Evolutionary conservation across 2,888 invertebrate genomes (phyloP).

Genomic region (Drosophila yooni): DNA sequence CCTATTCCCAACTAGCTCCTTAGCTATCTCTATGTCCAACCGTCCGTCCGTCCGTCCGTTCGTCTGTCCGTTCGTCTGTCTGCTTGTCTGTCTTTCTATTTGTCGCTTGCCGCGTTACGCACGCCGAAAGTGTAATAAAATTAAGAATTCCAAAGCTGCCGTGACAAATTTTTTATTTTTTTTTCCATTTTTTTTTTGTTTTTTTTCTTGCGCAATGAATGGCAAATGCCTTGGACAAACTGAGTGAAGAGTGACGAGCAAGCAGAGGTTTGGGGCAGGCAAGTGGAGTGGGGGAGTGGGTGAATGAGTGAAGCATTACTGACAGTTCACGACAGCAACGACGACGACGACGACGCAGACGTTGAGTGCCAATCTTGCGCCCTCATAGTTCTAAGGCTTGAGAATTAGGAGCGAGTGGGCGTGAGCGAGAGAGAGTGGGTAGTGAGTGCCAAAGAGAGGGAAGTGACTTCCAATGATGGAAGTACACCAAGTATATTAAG

Average conservation of each 20-base stretch:
- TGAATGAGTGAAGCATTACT: slow-evolving; percentile 68
- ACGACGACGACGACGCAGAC: slow-evolving; percentile 57
- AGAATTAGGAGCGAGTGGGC: background rate
- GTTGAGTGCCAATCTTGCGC: slow-evolving; percentile 74
- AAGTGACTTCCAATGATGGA: slow-evolving; percentile 37
- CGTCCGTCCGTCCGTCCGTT: slow-evolving; percentile 3
- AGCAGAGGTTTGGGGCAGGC: background rate
- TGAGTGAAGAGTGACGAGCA: slow-evolving; percentile 6
- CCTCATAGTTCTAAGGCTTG: slow-evolving; percentile 55
- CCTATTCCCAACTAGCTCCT: slow-evolving; percentile 23
- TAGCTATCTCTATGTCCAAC: slow-evolving; percentile 15
- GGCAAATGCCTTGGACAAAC: slow-evolving; percentile 42
- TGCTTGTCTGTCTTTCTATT: slow-evolving; percentile 46
- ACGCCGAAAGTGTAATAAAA: slow-evolving; percentile 80
- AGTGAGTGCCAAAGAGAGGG: background rate
- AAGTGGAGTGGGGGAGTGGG: slow-evolving; percentile 22
- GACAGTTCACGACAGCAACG: slow-evolving; percentile 63
- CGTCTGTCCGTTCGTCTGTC: slow-evolving; percentile 12
- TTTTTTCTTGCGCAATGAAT: slow-evolving; percentile 51
- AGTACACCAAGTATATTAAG: slow-evolving; percentile 75
- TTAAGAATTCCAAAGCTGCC: slow-evolving; percentile 83
- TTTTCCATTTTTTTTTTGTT: slow-evolving; percentile 14
- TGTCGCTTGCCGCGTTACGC: slow-evolving; percentile 60
- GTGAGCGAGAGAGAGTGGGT: background rate
- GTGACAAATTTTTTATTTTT: slow-evolving; percentile 74